Base-by-base conservation (phyloP, 1,140 invertebrate species). In the Drosophila mayri region DNA sequence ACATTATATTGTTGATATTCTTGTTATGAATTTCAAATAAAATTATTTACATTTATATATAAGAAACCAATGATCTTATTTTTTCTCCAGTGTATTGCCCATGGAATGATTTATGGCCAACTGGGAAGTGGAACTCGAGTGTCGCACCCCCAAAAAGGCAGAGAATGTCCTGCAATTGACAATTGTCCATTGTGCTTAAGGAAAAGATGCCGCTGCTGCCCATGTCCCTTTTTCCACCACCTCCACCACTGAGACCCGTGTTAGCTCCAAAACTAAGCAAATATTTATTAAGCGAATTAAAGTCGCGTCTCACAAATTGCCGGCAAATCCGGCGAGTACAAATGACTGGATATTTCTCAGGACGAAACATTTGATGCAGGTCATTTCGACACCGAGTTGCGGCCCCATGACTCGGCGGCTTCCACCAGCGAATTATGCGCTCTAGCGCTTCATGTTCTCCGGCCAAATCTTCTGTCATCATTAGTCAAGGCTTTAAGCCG, bases 211-310 rank as follows among this genome's bases (percentile, higher is more conserved):
- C 35, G 37, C 20, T 41, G 12, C 22, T 46, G 43, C 9, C 55
- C 28, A 20, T 22, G 22, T 11, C 14, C 32, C 40, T 22, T 40
- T 41, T 22, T 37, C 10, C 25, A n/a, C n/a, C 30, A 25, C 37
- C 43, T 43, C 47, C 12, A 4, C n/a, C n/a, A 37, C 3, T 32
- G 4, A 16, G 50, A 71, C 61, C 71, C 60, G 71, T 40, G 50
- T 30, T 12, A 37, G 57, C 28, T 41, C 40, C 35, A 46, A 74
- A 82, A 78, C 58, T 84, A 74, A 80, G 63, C 80, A 87, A 87
- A 88, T 90, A 84, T 87, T 87, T 87, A 81, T 88, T 88, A 84
- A 84, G 80, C 84, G 87, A 84, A 87, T 87, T 87, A 84, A 87
- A 87, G 84, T 66, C 72, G 84, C 80, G 59, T 78, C 74, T 77